A percentile compares a stretch with the other conserved stretches of the same genome.
These are phyloP conservation scores for Cebus imitator DNA, from an alignment of 2,113 vertebrate species.

Conservation along the genomic window DNA sequence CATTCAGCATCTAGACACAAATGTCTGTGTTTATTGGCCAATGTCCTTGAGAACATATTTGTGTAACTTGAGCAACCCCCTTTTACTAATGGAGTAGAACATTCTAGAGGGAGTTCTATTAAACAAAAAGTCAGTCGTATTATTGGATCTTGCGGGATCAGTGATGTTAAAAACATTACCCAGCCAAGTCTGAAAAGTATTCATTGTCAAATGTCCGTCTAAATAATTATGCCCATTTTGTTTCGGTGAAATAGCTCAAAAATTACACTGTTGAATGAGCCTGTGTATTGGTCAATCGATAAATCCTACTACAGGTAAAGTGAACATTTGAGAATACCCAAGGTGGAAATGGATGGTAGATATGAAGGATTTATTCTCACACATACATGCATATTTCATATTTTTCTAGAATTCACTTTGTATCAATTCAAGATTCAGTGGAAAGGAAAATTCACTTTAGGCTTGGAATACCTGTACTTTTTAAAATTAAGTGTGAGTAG, in stretches of 20 bases:
- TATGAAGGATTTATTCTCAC: not conserved
- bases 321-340: not conserved
- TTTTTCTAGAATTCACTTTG: not conserved
- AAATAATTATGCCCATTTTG: constrained; percentile 67
- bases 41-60: constrained; percentile 82
- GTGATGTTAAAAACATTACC: constrained; percentile 79
- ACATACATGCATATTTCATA: not conserved
- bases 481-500: not conserved
- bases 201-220: constrained; percentile 56
- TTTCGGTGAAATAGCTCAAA: constrained; percentile 68
- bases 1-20: constrained; percentile 52
- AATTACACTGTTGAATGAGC: constrained; percentile 23
- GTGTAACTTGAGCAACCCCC: constrained; percentile 68
- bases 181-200: constrained; percentile 66
- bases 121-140: constrained; percentile 81
- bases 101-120: constrained; percentile 81
- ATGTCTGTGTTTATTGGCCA: constrained; percentile 52
- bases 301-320: constrained; percentile 13
- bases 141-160: constrained; percentile 83
- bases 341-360: not conserved
- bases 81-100: constrained; percentile 76
- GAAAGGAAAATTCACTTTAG: not conserved
- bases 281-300: constrained; percentile 15
- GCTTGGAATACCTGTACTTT: not conserved
- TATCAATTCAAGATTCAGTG: not conserved